Evolutionary conservation across 2,888 invertebrate genomes (phyloP), one percentile per base, ranked within the genome.

Genomic region (Diarsia brunnea): DNA sequence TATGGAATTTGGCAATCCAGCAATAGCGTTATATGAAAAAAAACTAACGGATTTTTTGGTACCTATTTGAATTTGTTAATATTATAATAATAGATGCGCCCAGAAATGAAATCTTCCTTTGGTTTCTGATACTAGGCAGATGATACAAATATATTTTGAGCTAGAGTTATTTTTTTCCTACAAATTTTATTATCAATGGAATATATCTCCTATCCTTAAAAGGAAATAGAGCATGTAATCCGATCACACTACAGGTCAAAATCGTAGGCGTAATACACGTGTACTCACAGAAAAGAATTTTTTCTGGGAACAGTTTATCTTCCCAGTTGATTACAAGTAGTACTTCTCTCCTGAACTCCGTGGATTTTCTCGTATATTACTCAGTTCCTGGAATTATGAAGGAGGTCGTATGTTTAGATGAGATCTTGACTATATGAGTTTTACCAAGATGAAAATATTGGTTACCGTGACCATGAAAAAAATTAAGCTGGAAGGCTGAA

Each of bases 331-430:
- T 65, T 38, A 60, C 58, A 58, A 72, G 72, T 27, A 71, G 38
- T 21, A 65, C 38, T 45, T 31, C 45, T 75, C 31, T 73, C 51
- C 60, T 73, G 38, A 61, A 82, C 63, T 51, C 73, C 61, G 60
- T 61, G 70, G 79, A 81, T 88, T 87, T 87, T 86, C 71, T 65
- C 51, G 76, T 73, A 84, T 87, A 87, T 84, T 80, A 86, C 79
- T 72, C 61, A 73, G 81, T 80, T 75, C 74, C 78, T 79, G 66
- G 70, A 88, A 89, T 89, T 78, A 70, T 75, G 78, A 81, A 75
- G 84, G 65, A 79, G 82, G 82, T 82, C 82, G 82, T 88, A 81
- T 75, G 69, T 84, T 89, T 81, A 87, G 89, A 89, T 89, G 89
- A 89, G 86, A 89, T 88, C 87, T 83, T 65, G 78, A 83, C 67